Conservation (phyloP, 2,797 vertebrate species). For the Botia almorhae region DNA sequence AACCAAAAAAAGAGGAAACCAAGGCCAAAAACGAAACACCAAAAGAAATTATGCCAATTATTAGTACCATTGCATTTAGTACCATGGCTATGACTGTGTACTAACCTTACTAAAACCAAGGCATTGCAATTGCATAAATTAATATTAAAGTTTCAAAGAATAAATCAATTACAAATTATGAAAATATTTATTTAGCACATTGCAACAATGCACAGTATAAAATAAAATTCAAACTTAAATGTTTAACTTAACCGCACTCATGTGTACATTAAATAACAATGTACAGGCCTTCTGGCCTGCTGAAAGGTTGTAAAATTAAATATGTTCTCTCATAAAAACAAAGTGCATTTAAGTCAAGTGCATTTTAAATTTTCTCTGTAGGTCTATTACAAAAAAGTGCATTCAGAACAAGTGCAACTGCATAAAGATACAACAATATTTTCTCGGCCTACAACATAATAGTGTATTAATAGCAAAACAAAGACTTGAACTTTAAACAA, state of each 20-base stretch:
- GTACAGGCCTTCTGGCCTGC: conserved; percentile 7
- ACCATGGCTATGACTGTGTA: neutral
- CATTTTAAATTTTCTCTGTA: conserved; percentile 11
- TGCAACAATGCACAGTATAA: conserved; percentile 9
- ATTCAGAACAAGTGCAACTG: conserved; percentile 21
- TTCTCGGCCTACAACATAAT: conserved; percentile 12
- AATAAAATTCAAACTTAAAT: conserved; percentile 5
- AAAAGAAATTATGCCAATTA: no score
- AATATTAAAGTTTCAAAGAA: conserved; percentile 15
- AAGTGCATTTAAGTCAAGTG: conserved; percentile 5
- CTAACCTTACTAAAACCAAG: no score
- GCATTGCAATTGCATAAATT: neutral
- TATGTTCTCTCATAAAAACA: conserved; percentile 4
- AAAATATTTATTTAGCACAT: conserved; percentile 6
- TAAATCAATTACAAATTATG: conserved; percentile 14
- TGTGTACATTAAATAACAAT: conserved; percentile 5
- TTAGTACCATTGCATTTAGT: neutral
- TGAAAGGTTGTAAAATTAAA: conserved; percentile 8
- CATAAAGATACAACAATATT: conserved; percentile 6
- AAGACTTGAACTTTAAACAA: conserved; percentile 17
- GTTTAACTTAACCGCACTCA: neutral
- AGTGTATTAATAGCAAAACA: conserved; percentile 24
- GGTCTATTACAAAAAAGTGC: conserved; percentile 16
- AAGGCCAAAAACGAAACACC: no score
- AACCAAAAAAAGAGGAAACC: no score